phyloP scores from a whole-genome alignment of 92 coral and sea anemone species.

The Metridium senile region DNA sequence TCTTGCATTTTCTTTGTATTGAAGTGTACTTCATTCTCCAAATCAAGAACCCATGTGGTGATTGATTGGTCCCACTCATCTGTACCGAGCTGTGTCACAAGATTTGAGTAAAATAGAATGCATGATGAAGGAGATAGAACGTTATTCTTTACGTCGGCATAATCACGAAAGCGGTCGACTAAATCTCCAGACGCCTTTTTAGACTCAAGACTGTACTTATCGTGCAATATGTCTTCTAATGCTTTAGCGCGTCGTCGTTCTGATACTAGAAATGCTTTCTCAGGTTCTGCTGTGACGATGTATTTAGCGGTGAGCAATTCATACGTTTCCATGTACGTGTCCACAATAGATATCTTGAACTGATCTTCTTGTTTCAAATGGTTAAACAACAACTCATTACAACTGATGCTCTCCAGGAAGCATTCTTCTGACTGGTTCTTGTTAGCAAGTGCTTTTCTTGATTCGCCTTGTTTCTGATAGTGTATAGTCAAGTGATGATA shows the following conservation, averaged over 20 bases:
- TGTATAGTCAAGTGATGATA: not conserved
- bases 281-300: not conserved
- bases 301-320: constrained; percentile 8
- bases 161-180: not conserved
- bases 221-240: not conserved
- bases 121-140: not conserved
- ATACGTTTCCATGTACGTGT: constrained; percentile 28
- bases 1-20: not conserved
- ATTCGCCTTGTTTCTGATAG: not conserved
- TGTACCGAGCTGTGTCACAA: not conserved
- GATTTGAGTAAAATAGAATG: not conserved
- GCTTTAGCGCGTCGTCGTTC: not conserved
- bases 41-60: not conserved
- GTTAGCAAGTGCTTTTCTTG: not conserved
- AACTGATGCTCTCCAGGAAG: constrained; percentile 20
- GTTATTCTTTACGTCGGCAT: not conserved
- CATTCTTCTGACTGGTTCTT: not conserved
- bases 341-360: constrained; percentile 35
- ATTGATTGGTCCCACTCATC: not conserved
- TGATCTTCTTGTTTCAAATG: constrained; percentile 16
- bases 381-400: constrained; percentile 32
- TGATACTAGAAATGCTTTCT: not conserved
- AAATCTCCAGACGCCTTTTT: not conserved
- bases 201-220: not conserved
- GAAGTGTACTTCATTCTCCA: not conserved